Percentiles rank a stretch among this genome's conserved stretches.
Conservation (phyloP, 2,113 vertebrate species). For the Semnornis frantzii region DNA sequence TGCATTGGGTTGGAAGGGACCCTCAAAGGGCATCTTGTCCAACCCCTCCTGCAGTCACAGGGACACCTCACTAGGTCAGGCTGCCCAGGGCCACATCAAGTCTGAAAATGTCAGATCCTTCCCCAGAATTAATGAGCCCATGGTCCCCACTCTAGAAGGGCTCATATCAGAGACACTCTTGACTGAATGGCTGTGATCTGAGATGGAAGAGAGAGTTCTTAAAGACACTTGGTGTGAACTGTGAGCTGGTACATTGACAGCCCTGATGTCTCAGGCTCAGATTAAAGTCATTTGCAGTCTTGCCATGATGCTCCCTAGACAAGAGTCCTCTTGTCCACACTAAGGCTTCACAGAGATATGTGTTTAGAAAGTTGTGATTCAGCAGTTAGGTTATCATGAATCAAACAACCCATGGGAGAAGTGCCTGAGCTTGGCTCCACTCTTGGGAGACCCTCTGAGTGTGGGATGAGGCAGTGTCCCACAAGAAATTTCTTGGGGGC, state of each 20-base stretch:
- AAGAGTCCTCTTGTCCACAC: background rate
- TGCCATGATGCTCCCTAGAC: background rate
- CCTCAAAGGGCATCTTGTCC: too few species aligned
- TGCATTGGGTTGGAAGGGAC: too few species aligned
- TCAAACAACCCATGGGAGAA: background rate
- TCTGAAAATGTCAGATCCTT: background rate
- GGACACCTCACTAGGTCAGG: too few species aligned
- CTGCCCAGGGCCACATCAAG: too few species aligned
- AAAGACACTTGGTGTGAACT: background rate
- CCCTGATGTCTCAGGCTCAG: background rate
- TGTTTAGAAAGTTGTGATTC: background rate
- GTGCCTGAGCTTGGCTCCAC: background rate
- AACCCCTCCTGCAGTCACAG: too few species aligned
- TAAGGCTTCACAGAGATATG: background rate
- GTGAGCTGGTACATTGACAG: background rate
- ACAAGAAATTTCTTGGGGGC: slow-evolving; percentile 70
- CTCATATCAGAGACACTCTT: background rate
- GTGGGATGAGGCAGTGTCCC: slow-evolving; percentile 70
- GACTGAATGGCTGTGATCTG: background rate
- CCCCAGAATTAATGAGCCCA: background rate
- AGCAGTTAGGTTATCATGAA: background rate
- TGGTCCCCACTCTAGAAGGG: background rate
- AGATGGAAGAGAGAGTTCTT: background rate
- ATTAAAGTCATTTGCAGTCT: background rate
- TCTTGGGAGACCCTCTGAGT: background rate